phyloP scores from a whole-genome alignment of 2,888 invertebrate species.

The Augiades crinisus region DNA sequence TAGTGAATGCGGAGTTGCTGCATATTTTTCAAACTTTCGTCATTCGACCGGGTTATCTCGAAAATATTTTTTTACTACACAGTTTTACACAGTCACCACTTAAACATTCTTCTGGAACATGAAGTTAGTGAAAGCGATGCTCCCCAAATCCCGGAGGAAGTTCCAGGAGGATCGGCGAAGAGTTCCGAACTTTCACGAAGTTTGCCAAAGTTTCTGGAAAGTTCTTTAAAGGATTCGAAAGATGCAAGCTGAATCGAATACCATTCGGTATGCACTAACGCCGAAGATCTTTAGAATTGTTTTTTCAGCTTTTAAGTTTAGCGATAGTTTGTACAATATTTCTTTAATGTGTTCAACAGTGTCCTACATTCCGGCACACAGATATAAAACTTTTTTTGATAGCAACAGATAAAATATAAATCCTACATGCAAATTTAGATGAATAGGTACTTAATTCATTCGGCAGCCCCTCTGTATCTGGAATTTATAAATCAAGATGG shows the following conservation, averaged over 20 bases:
- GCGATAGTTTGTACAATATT: background rate
- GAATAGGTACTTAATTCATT: too few relatives aligned
- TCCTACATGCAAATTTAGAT: too few relatives aligned
- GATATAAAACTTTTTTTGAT: too few relatives aligned
- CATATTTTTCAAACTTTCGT: too few relatives aligned
- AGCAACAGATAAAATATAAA: too few relatives aligned
- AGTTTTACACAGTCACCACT: slow-evolving; percentile 4
- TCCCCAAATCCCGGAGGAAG: slow-evolving; percentile 18
- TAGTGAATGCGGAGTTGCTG: too few relatives aligned
- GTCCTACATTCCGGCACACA: too few relatives aligned
- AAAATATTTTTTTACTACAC: background rate
- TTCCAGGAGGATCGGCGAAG: slow-evolving; percentile 13
- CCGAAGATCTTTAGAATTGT: slow-evolving; percentile 8
- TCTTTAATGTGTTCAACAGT: too few relatives aligned
- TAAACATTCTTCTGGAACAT: slow-evolving; percentile 10
- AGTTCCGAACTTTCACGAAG: slow-evolving; percentile 25
- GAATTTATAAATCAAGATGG: too few relatives aligned
- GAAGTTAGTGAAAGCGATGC: slow-evolving; percentile 28
- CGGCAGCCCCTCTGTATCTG: too few relatives aligned
- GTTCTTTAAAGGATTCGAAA: slow-evolving; percentile 26
- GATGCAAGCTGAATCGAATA: slow-evolving; percentile 29
- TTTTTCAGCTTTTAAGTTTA: slow-evolving; percentile 14
- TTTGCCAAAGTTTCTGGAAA: slow-evolving; percentile 26
- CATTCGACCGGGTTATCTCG: too few relatives aligned
- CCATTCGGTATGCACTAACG: slow-evolving; percentile 23